Evolutionary conservation across 2,888 invertebrate species (phyloP).

Genomic region (Aelia acuminata): DNA sequence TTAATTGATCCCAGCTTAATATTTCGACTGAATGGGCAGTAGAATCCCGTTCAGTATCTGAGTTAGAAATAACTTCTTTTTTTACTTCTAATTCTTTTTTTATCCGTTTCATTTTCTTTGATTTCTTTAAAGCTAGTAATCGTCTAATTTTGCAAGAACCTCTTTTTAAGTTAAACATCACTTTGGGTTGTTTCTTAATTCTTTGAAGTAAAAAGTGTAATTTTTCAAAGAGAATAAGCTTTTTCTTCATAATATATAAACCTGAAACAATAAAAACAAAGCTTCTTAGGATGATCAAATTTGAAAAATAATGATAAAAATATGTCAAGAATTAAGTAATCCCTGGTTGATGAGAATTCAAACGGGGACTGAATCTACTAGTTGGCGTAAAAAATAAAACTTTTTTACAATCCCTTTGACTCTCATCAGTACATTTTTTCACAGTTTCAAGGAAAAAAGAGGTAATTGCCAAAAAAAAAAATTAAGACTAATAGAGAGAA

Average conservation of each 20-base stretch:
- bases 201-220: not conserved
- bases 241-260: conserved; percentile 41
- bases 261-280: not conserved
- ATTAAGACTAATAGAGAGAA: too few species aligned
- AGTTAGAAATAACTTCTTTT: not conserved
- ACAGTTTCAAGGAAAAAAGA: too few species aligned
- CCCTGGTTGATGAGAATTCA: too few species aligned
- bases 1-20: not conserved
- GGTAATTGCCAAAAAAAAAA: too few species aligned
- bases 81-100: not conserved
- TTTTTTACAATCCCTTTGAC: too few species aligned
- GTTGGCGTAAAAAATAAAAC: too few species aligned
- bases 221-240: not conserved
- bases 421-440: too few species aligned
- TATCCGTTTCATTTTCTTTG: not conserved
- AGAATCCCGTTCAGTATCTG: conserved; percentile 28
- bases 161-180: not conserved
- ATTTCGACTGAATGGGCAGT: not conserved
- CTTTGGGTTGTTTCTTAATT: not conserved
- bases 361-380: too few species aligned
- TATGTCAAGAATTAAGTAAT: too few species aligned
- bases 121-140: not conserved
- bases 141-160: not conserved
- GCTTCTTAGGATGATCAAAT: not conserved
- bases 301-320: not conserved